Conservation (phyloP, 2,113 vertebrate genomes). For the Montifringilla adamsi region DNA sequence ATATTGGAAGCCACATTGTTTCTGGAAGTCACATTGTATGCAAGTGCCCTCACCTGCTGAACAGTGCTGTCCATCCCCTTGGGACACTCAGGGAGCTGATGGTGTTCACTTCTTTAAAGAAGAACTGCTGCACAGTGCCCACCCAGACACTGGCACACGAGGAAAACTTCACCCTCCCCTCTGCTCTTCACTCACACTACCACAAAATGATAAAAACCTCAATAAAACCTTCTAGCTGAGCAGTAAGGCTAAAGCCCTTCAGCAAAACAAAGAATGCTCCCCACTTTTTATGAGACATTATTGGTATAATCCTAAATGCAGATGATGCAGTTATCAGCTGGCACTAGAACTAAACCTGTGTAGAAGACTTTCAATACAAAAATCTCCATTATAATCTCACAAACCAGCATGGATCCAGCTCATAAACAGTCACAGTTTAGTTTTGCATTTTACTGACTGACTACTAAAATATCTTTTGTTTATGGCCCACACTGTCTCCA, state of each 20-base stretch:
- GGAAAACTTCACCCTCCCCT: neutral
- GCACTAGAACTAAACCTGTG: neutral
- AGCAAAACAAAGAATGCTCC: neutral
- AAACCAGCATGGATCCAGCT: neutral
- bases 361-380: neutral
- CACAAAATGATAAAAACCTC: neutral
- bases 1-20: neutral
- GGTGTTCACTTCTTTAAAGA: neutral
- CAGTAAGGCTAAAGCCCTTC: neutral
- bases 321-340: neutral
- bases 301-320: neutral
- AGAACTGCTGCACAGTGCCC: neutral
- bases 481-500: neutral
- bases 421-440: neutral
- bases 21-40: neutral
- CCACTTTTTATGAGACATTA: neutral
- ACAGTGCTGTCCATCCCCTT: neutral
- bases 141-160: neutral
- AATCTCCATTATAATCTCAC: neutral
- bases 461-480: neutral
- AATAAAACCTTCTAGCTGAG: neutral
- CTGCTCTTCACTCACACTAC: neutral
- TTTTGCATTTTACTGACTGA: neutral
- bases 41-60: neutral
- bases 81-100: accelerated